Evolutionary conservation across 2,797 vertebrate species (phyloP).

Genomic region (Garrulus glandarius): DNA sequence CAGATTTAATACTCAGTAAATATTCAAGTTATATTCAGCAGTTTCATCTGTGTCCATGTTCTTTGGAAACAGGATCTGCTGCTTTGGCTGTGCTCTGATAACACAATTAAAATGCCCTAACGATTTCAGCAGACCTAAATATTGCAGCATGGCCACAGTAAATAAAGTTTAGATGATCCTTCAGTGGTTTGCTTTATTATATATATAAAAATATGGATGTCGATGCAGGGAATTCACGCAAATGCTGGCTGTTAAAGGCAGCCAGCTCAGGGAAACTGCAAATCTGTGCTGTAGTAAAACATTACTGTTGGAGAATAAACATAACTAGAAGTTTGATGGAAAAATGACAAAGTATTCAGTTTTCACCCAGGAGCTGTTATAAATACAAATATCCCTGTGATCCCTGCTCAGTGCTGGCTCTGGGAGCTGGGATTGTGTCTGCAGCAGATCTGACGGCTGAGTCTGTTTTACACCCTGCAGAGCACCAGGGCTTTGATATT

Average conservation of each 20-base stretch:
- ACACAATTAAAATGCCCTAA: not conserved
- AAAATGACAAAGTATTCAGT: not conserved
- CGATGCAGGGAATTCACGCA: not conserved
- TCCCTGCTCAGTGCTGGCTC: not conserved
- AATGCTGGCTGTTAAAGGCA: not conserved
- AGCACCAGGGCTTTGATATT: accelerated
- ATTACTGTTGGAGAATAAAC: not conserved
- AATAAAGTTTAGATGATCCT: slow-evolving; percentile 12
- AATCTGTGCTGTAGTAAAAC: not conserved
- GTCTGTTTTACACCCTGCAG: not conserved
- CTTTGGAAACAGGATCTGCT: not conserved
- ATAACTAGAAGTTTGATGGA: not conserved
- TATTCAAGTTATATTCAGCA: not conserved
- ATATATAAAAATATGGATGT: not conserved
- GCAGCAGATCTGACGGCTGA: not conserved
- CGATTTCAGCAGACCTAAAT: not conserved
- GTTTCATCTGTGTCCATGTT: not conserved
- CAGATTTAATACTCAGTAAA: not conserved
- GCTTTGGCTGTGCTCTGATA: not conserved
- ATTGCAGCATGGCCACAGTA: not conserved
- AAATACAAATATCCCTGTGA: not conserved
- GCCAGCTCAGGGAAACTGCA: not conserved
- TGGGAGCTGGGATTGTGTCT: not conserved
- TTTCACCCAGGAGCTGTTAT: not conserved
- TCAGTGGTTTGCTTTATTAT: not conserved